Percentiles rank a stretch among this genome's conserved stretches.
Evolutionary conservation across 2,113 vertebrate genomes (phyloP).

Genomic region (Gallinago jamesoni): DNA sequence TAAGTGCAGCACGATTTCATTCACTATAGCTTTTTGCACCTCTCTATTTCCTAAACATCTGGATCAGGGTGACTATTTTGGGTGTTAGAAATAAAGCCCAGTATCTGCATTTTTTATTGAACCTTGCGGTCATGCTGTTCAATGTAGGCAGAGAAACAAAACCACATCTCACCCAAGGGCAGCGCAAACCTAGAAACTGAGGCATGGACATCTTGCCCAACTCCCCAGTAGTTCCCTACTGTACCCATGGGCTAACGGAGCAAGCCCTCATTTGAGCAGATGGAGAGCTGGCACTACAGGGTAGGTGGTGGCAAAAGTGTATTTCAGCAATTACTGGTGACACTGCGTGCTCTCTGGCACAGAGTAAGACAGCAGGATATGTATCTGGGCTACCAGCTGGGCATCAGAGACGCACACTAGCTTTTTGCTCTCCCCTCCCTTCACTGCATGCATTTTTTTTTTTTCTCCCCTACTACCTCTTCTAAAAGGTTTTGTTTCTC

Average conservation of each 20-base stretch:
- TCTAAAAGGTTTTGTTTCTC: background rate
- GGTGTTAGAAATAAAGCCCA: background rate
- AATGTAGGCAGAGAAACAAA: background rate
- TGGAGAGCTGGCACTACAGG: background rate
- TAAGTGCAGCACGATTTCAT: background rate
- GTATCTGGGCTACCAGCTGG: background rate
- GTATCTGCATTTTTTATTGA: background rate
- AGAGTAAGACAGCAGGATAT: no score
- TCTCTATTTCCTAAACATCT: background rate
- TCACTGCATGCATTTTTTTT: background rate
- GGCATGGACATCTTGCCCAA: rapidly evolving
- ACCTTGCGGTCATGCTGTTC: background rate
- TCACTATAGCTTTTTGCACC: background rate
- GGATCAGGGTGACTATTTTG: background rate
- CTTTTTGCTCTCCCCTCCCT: background rate
- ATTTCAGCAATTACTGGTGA: background rate
- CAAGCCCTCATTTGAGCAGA: background rate
- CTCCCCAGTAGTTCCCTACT: background rate
- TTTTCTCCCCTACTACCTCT: background rate
- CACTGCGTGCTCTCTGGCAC: background rate
- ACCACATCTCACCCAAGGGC: background rate
- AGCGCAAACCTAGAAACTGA: background rate
- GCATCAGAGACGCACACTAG: background rate
- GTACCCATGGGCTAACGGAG: background rate
- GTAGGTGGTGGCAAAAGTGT: background rate